Evolutionary conservation across 2,113 vertebrate genomes (phyloP).

Genomic region (Mastomys coucha): DNA sequence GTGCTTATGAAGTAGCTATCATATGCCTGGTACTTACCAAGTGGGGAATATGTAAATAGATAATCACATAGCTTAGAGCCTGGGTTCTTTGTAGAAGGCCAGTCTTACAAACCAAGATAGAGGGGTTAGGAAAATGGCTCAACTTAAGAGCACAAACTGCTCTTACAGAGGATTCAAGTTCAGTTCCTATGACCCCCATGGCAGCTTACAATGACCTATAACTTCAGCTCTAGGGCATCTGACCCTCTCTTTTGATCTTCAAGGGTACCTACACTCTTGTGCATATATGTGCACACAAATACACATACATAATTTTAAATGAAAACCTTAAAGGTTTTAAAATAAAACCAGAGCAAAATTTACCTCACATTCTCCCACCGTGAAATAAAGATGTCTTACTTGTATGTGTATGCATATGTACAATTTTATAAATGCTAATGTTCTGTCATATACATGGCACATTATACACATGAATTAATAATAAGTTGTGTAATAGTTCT

Average conservation of each 20-base stretch:
- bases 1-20: neutral
- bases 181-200: neutral
- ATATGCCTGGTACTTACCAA: neutral
- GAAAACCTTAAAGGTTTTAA: neutral
- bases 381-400: neutral
- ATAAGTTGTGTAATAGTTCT: neutral
- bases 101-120: neutral
- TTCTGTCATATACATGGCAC: neutral
- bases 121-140: neutral
- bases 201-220: too few relatives aligned
- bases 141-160: neutral
- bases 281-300: neutral
- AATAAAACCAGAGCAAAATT: neutral
- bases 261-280: neutral
- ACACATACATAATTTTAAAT: neutral
- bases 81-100: neutral
- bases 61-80: neutral
- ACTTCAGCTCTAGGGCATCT: neutral
- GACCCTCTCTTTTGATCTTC: too few relatives aligned
- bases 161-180: neutral
- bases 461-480: neutral
- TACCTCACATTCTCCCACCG: neutral
- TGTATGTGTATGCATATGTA: neutral
- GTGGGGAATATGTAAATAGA: neutral
- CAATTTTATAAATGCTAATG: neutral